A percentile compares a stretch with the other conserved stretches of the same genome.
Evolutionary conservation across 2,113 vertebrate genomes (phyloP).

Genomic region (Meleagris gallopavo): DNA sequence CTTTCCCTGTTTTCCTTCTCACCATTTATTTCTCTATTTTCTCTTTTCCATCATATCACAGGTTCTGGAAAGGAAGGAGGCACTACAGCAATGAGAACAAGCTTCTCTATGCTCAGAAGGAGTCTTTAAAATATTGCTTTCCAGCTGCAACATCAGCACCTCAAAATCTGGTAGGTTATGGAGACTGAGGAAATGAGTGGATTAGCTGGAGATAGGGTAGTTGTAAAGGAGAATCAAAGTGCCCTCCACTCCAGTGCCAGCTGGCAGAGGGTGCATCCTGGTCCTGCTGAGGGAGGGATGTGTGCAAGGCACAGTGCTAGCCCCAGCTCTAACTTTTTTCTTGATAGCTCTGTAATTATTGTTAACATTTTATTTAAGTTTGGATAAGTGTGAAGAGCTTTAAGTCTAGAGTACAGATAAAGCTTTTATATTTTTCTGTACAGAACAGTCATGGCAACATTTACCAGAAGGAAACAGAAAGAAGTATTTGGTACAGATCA

Average conservation of each 20-base stretch:
- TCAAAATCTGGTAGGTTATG: background rate
- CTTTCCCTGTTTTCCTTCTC: background rate
- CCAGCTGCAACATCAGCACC: background rate
- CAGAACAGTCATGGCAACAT: background rate
- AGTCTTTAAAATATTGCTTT: background rate
- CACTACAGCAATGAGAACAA: background rate
- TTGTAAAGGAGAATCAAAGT: background rate
- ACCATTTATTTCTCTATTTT: background rate
- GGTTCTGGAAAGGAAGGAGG: background rate
- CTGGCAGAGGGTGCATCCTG: background rate
- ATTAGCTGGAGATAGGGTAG: background rate
- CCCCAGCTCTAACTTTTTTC: background rate
- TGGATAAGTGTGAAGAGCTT: background rate
- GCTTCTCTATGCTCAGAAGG: background rate
- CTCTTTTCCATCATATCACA: accelerated
- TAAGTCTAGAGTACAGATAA: background rate
- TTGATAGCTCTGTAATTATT: background rate
- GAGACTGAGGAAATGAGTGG: background rate
- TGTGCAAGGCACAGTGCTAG: accelerated
- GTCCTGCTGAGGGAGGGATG: background rate
- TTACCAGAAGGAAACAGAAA: background rate
- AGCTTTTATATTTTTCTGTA: background rate
- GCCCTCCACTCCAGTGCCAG: accelerated
- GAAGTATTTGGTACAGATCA: background rate
- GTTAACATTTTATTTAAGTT: background rate